Base-by-base conservation (phyloP, 64 coral and sea anemone species). In the Stylophora pistillata region DNA sequence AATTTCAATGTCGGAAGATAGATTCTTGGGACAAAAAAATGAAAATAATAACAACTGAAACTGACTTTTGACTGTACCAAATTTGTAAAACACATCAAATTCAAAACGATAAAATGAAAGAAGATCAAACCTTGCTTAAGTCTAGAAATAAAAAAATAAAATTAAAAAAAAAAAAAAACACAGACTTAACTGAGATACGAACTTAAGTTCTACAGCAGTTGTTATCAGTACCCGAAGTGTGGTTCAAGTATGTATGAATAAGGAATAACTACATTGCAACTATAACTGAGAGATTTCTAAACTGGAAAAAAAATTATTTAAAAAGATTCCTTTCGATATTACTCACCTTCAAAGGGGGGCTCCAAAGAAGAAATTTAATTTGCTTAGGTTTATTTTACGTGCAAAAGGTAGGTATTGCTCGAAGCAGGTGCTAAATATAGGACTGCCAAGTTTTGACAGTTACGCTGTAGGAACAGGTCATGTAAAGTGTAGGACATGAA, bases 351-450 rank as follows among this genome's bases (percentile, higher is more conserved):
- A 68, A 25, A 10, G 15, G 16, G 5, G 37, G 73, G 23, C 16
- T 76, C 53, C 33, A 76, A 76, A 47, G 61, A 59, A 56, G 25
- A 80, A 80, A 80, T 47, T 60, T 56, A 53, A 21, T n/a, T n/a
- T 10, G 64, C 26, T 21, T 65, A 65, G 25, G 62, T 25, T 68
- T 25, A 60, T 9, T 68, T 11, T 68, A 68, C 20, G 64, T n/a
- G 64, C 26, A 21, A 11, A 68, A n/a, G 21, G 20, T 65, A n/a
- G 21, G 37, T 68, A 21, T 68, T 25, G 21, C 52, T 56, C 15
- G 1, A 52, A 78, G 56, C 64, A 68, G 64, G 64, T 68, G 64
- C 64, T 68, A 10, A 5, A 26, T 27, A 56, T 3, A 20, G 10
- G 29, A 10, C 62, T 47, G 78, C 64, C 18, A 63, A n/a, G 30